Percentiles rank a stretch among this genome's conserved stretches.
phyloP scores from a whole-genome alignment of 2,888 invertebrate genomes.

The Epirrhoe tristata region DNA sequence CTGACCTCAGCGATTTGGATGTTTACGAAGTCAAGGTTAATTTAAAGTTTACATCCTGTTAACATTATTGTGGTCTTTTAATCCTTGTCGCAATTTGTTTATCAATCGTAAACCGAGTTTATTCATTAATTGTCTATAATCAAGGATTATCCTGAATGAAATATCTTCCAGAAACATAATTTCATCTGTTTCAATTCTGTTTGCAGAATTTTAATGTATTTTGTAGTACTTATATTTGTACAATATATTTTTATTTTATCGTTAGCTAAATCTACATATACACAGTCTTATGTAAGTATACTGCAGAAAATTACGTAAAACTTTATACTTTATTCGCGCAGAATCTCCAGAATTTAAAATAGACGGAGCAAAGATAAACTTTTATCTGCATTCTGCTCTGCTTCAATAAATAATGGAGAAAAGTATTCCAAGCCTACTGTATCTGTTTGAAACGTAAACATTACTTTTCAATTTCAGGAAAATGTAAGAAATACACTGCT shows the following conservation, averaged over 20 bases:
- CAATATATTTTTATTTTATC: not conserved
- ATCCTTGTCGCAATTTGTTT: conserved; percentile 16
- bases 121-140: not conserved
- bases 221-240: no score
- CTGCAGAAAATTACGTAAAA: conserved; percentile 6
- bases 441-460: not conserved
- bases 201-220: no score
- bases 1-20: conserved; percentile 30
- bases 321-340: conserved; percentile 14
- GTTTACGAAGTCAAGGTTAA: conserved; percentile 26
- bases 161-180: no score
- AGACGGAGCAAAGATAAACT: conserved; percentile 14
- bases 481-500: not conserved
- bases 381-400: conserved; percentile 10
- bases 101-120: not conserved
- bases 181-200: no score
- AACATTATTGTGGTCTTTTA: conserved; percentile 28
- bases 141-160: no score
- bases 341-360: conserved; percentile 28
- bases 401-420: not conserved
- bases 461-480: not conserved
- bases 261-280: not conserved
- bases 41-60: conserved; percentile 27
- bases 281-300: conserved; percentile 15
- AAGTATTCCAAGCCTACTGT: not conserved